phyloP scores from a whole-genome alignment of 2,888 invertebrate genomes.

The Tillus elongatus region DNA sequence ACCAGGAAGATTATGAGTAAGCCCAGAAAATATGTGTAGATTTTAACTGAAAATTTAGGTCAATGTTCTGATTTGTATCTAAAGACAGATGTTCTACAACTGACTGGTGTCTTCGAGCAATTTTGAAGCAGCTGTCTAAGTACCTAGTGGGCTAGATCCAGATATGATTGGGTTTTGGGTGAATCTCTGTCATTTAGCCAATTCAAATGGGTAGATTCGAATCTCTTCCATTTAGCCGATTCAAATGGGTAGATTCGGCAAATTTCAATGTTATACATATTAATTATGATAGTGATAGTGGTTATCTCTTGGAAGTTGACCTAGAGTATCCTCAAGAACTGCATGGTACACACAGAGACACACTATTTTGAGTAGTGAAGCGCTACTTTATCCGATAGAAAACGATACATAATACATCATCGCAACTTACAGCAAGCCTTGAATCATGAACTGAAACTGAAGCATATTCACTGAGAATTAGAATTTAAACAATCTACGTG shows the following conservation, averaged over 20 bases:
- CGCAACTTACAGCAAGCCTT: slow-evolving; percentile 26
- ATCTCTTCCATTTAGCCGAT: too few species aligned
- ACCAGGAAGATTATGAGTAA: slow-evolving; percentile 28
- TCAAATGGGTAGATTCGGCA: background rate
- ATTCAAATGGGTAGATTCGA: slow-evolving; percentile 13
- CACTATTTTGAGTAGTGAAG: slow-evolving; percentile 18
- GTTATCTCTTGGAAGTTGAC: slow-evolving; percentile 16
- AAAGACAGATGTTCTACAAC: slow-evolving; percentile 32
- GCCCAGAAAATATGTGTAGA: slow-evolving; percentile 30
- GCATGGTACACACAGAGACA: slow-evolving; percentile 18
- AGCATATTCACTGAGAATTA: slow-evolving; percentile 30
- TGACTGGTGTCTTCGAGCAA: slow-evolving; percentile 35
- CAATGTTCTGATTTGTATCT: slow-evolving; percentile 34
- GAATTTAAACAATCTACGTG: slow-evolving; percentile 35
- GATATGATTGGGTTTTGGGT: slow-evolving; percentile 18
- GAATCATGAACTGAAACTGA: slow-evolving; percentile 23
- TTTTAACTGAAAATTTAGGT: slow-evolving; percentile 28
- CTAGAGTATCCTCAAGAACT: slow-evolving; percentile 16
- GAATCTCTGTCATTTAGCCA: slow-evolving; percentile 12
- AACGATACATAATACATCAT: slow-evolving; percentile 28
- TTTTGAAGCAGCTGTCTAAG: slow-evolving; percentile 26
- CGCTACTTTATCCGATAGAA: slow-evolving; percentile 17
- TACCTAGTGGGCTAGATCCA: slow-evolving; percentile 30
- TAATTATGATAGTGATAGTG: slow-evolving; percentile 4
- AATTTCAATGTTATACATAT: slow-evolving; percentile 9